A percentile compares a stretch with the other conserved stretches of the same genome.
These are phyloP conservation scores for Edolisoma coerulescens DNA, from an alignment of 2,113 vertebrate genomes.

Conservation along the genomic window DNA sequence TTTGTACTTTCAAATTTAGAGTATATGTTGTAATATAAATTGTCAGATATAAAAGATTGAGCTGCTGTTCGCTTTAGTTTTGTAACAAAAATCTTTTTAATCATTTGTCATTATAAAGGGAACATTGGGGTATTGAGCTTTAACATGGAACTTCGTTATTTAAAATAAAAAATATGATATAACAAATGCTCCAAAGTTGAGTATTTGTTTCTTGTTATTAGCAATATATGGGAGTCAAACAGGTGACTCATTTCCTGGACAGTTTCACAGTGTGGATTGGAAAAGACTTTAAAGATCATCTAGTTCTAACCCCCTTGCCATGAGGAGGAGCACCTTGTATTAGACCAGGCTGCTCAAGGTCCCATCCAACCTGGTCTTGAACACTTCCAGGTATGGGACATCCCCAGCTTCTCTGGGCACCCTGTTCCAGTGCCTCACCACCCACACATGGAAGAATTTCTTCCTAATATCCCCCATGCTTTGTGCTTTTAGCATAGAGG, in stretches of 20 bases:
- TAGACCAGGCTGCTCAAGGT: neutral
- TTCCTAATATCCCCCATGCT: neutral
- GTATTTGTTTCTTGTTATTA: neutral
- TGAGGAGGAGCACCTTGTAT: neutral
- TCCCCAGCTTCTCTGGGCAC: neutral
- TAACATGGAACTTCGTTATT: neutral
- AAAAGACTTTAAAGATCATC: neutral
- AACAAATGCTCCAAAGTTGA: neutral
- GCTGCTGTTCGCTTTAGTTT: neutral
- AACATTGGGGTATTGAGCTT: neutral
- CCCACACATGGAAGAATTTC: neutral
- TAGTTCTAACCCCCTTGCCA: neutral
- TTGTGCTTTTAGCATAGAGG: neutral
- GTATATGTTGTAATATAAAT: neutral
- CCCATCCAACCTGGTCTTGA: neutral
- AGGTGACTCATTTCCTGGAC: neutral
- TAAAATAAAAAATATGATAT: neutral
- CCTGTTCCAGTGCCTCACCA: neutral
- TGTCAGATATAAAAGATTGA: neutral
- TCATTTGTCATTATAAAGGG: neutral
- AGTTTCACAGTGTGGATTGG: neutral
- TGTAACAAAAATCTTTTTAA: neutral
- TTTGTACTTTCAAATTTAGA: neutral
- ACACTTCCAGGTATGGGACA: neutral
- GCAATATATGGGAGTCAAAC: neutral